Percentiles rank a stretch among this genome's conserved stretches.
Conservation (phyloP, 1,140 invertebrate genomes). For the Riptortus pedestris region DNA sequence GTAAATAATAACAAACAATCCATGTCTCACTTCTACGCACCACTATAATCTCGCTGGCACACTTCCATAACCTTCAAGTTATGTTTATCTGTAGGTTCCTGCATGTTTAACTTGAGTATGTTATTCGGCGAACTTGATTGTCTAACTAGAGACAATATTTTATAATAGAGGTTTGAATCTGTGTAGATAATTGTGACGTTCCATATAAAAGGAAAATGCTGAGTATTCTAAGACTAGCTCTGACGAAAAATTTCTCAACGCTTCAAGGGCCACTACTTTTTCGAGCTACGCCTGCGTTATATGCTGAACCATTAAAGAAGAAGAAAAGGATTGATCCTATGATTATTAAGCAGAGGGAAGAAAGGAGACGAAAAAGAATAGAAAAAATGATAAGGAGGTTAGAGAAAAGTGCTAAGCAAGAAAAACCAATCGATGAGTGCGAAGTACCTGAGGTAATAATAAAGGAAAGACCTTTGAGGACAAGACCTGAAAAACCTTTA, state of each 20-base stretch:
- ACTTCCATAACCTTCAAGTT: no score
- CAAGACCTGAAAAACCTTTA: slow-evolving; percentile 29
- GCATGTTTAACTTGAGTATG: no score
- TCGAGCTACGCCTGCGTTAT: slow-evolving; percentile 4
- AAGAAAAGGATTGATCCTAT: slow-evolving; percentile 75
- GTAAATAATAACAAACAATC: no score
- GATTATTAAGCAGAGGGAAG: slow-evolving; percentile 63
- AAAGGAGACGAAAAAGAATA: slow-evolving; percentile 63
- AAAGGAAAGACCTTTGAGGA: slow-evolving; percentile 51
- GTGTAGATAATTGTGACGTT: no score
- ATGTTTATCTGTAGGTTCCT: no score
- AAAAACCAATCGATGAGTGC: slow-evolving; percentile 73
- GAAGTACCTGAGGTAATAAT: slow-evolving; percentile 56
- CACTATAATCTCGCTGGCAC: no score
- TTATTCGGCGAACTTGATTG: no score
- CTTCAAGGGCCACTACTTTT: neutral
- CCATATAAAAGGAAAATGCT: no score
- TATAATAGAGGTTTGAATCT: no score
- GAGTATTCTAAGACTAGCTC: no score
- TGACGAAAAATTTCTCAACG: neutral
- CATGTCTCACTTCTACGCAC: no score
- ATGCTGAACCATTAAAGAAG: slow-evolving; percentile 73
- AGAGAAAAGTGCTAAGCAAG: slow-evolving; percentile 59
- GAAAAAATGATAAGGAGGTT: slow-evolving; percentile 72
- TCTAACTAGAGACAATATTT: no score